Evolutionary conservation across 1,140 invertebrate genomes (phyloP), one percentile per base, ranked within the genome.

Genomic region (Marisa cornuarietis): DNA sequence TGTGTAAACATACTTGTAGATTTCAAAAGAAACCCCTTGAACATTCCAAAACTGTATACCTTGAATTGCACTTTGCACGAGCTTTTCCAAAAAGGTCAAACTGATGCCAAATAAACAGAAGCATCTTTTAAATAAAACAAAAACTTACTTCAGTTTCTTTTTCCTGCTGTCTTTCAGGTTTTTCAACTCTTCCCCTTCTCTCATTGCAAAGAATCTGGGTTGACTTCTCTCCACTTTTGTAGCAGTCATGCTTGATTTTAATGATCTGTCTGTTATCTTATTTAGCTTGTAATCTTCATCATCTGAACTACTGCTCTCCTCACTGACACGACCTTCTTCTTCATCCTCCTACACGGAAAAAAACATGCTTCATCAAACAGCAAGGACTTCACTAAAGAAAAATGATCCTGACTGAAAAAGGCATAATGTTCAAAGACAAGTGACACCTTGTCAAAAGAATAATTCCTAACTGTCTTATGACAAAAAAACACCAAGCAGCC

Each of bases 181-280:
- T 81, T 92, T 92, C 79, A 94, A 93, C 79, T 94, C 92, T 79
- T 93, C 92, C n/a, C 92, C 93, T 76, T 93, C 92, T 85, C 93
- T 93, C 22, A 95, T 87, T 90, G 95, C 93, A 86, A 93, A 94
- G 80, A 95, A 93, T 85, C 93, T 93, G 1, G 93, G 91, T 11
- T 13, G 65, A n/a, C 65, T 68, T 68, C 14, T 68, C 65, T 3
- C 10, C 4, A 49, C 7, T n/a, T 69, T 65, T 77, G 42, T 54
- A 49, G 42, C 42, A 71, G 49, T 76, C 4, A 9, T 18, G 26
- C 24, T 18, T 49, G 42, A 65, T 5, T 77, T 24, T 31, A 16
- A 49, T 63, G 8, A 22, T n/a, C 20, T 0, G 3, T 31, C 13
- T 69, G 63, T 68, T 49, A 20, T 18, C 9, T n/a, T 68, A 13